Conservation (phyloP, 2,113 vertebrate genomes). For the Sturnus vulgaris region DNA sequence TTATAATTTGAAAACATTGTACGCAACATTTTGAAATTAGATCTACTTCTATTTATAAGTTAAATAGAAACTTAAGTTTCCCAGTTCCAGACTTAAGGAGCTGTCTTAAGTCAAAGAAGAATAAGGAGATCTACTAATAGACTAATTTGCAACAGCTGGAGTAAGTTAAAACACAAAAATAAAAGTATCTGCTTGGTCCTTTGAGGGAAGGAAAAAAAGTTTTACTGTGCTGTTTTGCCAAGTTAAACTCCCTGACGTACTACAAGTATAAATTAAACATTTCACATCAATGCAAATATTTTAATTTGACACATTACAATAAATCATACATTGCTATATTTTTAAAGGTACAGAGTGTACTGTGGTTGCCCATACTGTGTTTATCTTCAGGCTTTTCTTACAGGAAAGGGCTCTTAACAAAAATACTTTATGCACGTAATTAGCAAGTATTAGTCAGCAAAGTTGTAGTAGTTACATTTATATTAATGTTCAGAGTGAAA, state of each 20-base stretch:
- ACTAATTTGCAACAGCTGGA: constrained; percentile 40
- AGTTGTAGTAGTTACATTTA: background rate
- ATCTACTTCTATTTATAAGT: background rate
- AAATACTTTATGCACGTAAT: background rate
- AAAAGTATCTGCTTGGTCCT: constrained; percentile 2
- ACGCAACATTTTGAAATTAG: background rate
- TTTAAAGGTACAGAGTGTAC: background rate
- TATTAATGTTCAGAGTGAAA: background rate
- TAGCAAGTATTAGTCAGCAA: background rate
- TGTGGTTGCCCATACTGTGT: background rate
- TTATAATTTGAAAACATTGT: background rate
- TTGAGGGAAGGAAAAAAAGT: constrained; percentile 3
- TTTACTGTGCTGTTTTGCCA: constrained; percentile 19
- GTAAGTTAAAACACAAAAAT: constrained; percentile 41
- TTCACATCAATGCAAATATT: constrained; percentile 30
- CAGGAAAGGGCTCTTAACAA: background rate
- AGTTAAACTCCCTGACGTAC: constrained; percentile 25
- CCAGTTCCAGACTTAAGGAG: background rate
- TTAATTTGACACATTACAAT: constrained; percentile 13
- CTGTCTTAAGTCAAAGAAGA: background rate
- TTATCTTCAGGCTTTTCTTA: background rate
- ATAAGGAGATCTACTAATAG: background rate
- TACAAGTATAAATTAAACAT: constrained; percentile 1
- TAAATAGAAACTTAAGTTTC: background rate
- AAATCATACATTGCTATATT: background rate